A percentile compares a stretch with the other conserved stretches of the same genome.
Conservation (phyloP, 1,140 invertebrate genomes). For the Eubasilissa regina region DNA sequence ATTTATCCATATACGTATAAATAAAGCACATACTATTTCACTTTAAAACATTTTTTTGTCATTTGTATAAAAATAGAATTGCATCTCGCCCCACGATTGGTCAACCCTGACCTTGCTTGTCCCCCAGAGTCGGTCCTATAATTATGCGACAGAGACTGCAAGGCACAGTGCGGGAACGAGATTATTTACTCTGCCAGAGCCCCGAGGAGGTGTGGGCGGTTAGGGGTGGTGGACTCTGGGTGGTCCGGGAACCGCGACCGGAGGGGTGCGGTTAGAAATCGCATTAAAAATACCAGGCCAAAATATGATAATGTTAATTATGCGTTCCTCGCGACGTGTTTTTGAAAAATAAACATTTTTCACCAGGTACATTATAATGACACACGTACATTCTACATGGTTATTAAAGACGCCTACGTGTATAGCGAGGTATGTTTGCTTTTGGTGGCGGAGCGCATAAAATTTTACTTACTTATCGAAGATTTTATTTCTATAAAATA, state of each 20-base stretch:
- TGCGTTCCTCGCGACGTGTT: conserved; percentile 17
- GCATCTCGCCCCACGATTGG: neutral
- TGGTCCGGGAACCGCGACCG: neutral
- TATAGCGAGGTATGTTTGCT: too few relatives aligned
- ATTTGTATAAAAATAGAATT: neutral
- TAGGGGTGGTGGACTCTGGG: neutral
- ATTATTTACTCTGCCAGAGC: conserved; percentile 53
- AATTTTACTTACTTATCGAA: too few relatives aligned
- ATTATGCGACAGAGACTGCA: conserved; percentile 57
- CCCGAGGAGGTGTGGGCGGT: neutral
- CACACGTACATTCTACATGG: too few relatives aligned
- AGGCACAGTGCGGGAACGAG: conserved; percentile 51
- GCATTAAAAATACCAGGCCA: conserved; percentile 38
- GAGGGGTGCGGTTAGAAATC: conserved; percentile 20
- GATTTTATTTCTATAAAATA: too few relatives aligned
- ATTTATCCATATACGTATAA: too few relatives aligned
- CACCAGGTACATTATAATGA: neutral
- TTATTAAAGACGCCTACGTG: too few relatives aligned
- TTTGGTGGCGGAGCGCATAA: too few relatives aligned
- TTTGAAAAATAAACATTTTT: conserved; percentile 9
- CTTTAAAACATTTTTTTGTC: too few relatives aligned
- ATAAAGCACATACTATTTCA: too few relatives aligned
- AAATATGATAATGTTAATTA: conserved; percentile 41
- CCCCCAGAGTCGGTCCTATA: conserved; percentile 29
- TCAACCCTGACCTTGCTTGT: neutral